Evolutionary conservation across 2,888 invertebrate genomes (phyloP), one percentile per base, ranked within the genome.

Genomic region (Formica aserva): DNA sequence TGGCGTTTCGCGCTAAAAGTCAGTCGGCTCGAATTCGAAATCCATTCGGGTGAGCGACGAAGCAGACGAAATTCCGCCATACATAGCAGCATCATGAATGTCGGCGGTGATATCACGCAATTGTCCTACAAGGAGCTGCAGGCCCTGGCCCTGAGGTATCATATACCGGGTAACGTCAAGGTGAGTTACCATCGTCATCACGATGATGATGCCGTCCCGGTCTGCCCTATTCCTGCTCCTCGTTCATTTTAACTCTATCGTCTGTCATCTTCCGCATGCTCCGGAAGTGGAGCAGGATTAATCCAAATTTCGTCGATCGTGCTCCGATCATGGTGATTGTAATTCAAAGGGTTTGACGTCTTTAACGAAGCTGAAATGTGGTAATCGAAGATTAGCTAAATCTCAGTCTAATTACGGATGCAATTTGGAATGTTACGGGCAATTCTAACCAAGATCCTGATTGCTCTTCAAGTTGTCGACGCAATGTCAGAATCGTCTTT

Each of bases 161-260:
- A 90, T n/a, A 91, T 94, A 15, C 94, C 94, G 63, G 93, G 94
- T 62, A 94, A 94, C 88, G 94, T 94, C 60, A 94, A 94, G 94
- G 94, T 94, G 92, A 90, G 77, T 48, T 71, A 41, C 67, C 45
- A 41, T 26, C 45, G 32, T 45, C 29, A 52, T 77, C 52, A 60
- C 29, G 11, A 15, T 35, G 22, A 35, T 3, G 48, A 22, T 11
- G 26, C n/a, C 18, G 29, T 41, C 66, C 9, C 15, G 38, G 8
- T n/a, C 48, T n/a, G 0, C 29, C 15, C 18, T 52, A n/a, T 74
- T 41, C 26, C n/a, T 18, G 3, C 52, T 66, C 48, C 63, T 62
- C 32, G 38, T 62, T 60, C 35, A 6, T n/a, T 48, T 22, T 57
- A 6, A 65, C 57, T 15, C 65, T 18, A 29, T 65, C 29, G 9